Evolutionary conservation across 2,113 vertebrate genomes (phyloP), one percentile per base, ranked within the genome.

Genomic region (Eleginops maclovinus): DNA sequence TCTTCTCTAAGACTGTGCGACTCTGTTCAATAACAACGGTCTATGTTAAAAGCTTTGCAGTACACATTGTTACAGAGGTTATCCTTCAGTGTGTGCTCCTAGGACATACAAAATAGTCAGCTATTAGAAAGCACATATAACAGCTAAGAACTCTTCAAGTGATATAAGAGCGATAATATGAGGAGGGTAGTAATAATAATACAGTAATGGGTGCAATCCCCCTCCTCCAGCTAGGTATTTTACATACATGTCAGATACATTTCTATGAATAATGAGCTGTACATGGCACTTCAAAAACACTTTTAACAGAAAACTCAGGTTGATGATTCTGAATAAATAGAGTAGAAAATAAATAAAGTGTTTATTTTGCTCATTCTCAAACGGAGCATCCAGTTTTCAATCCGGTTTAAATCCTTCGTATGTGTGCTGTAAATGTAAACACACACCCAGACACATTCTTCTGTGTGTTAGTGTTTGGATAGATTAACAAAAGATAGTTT

Each of bases 51-150:
- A 91, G 88, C 90, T 88, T 86, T 89, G 92, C 81, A 82, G 72
- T 81, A 84, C 82, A 86, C 70, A 77, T 87, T 50, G 72, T 85
- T 86, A 86, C 84, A 86, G 82, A 87, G 79, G 81, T 76, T 83
- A 62, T 82, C 82, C 73, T 83, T 88, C 79, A 65, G 82, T 82
- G 84, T 93, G 86, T 89, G 91, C 89, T 88, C 72, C 73, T 87
- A 80, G 77, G 82, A 92, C 80, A 90, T 89, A 90, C 77, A 93
- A 89, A 92, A 92, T 77, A 76, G 79, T 84, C 87, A 82, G 84
- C 87, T 89, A 88, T 88, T 70, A 80, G 85, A 92, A 93, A 92
- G 91, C 91, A 91, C 91, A 86, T 73, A 64, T 59, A 87, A 91
- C 89, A 89, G 87, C 89, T 88, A 91, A 77, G 65, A 85, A 84